Conservation (phyloP, 2,113 vertebrate genomes). For the Coreoperca whiteheadi region DNA sequence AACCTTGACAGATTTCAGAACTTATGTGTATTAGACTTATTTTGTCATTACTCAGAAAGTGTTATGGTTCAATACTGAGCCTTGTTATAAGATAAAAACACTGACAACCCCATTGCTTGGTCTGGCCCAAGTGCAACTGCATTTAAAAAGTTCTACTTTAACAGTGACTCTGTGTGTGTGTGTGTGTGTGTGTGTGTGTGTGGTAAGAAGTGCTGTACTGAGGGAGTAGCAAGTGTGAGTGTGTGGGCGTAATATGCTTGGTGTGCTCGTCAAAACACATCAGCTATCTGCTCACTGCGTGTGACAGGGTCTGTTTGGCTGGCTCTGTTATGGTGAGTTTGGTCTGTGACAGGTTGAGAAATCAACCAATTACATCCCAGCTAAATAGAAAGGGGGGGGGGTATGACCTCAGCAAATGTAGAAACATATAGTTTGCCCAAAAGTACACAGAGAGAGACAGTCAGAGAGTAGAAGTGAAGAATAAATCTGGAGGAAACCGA, state of each 20-base stretch:
- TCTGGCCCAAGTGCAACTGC: neutral
- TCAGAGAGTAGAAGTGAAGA: slow-evolving; percentile 19
- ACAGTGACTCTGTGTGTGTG: neutral
- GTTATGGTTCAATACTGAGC: neutral
- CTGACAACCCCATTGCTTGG: too few relatives aligned
- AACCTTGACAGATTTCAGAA: too few relatives aligned
- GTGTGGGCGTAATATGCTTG: slow-evolving; percentile 64
- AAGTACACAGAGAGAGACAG: slow-evolving; percentile 22
- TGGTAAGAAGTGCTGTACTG: slow-evolving; percentile 19
- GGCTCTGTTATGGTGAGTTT: slow-evolving; percentile 71
- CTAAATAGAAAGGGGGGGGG: slow-evolving; percentile 18
- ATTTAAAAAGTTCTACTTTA: slow-evolving; percentile 16
- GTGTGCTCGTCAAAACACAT: slow-evolving; percentile 69
- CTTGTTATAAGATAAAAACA: neutral
- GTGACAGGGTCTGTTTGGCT: slow-evolving; percentile 64
- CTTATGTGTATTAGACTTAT: neutral
- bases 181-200: slow-evolving; percentile 5
- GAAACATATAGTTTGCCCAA: neutral
- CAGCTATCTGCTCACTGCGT: slow-evolving; percentile 34
- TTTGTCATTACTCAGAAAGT: neutral
- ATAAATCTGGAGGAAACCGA: slow-evolving; percentile 6
- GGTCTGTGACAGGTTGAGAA: slow-evolving; percentile 75
- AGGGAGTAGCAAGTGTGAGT: slow-evolving; percentile 23
- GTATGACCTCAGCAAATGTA: neutral
- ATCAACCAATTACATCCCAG: slow-evolving; percentile 66